phyloP scores from a whole-genome alignment of 1,140 invertebrate species.

The Aphaenogaster rudis region DNA sequence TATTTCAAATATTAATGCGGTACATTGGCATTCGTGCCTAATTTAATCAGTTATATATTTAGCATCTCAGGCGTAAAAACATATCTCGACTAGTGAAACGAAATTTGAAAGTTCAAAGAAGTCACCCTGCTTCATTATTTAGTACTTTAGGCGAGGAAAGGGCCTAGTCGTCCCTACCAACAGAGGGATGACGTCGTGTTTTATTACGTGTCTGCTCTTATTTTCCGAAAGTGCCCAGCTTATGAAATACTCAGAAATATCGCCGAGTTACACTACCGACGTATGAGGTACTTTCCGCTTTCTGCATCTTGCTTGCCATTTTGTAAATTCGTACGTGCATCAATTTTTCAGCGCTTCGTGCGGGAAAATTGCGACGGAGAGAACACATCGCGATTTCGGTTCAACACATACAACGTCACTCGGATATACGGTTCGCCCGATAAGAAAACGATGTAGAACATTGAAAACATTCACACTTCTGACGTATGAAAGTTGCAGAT shows the following conservation, averaged over 20 bases:
- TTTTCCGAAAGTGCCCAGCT: conserved; percentile 58
- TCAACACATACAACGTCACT: conserved; percentile 38
- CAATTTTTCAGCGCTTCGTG: conserved; percentile 52
- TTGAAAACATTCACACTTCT: conserved; percentile 31
- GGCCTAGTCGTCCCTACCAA: background rate
- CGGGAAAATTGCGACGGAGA: conserved; percentile 57
- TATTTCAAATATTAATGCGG: conserved; percentile 46
- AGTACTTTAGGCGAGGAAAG: conserved; percentile 32
- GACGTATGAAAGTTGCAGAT: background rate
- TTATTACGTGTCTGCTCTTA: conserved; percentile 61
- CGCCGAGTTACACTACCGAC: conserved; percentile 45
- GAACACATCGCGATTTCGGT: conserved; percentile 57
- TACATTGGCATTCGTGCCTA: background rate
- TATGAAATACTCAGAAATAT: conserved; percentile 69
- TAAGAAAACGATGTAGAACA: conserved; percentile 26
- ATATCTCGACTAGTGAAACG: background rate
- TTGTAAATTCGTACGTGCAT: conserved; percentile 60
- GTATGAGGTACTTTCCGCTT: conserved; percentile 50
- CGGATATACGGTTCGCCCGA: conserved; percentile 1
- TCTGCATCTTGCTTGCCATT: conserved; percentile 45
- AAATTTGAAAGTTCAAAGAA: conserved; percentile 55
- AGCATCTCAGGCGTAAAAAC: conserved; percentile 28
- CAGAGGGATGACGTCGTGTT: conserved; percentile 37
- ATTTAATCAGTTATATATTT: conserved; percentile 38
- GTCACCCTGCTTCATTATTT: conserved; percentile 57